These are phyloP conservation scores for Carettochelys insculpta DNA, from an alignment of 2,113 vertebrate species.

Conservation along the genomic window DNA sequence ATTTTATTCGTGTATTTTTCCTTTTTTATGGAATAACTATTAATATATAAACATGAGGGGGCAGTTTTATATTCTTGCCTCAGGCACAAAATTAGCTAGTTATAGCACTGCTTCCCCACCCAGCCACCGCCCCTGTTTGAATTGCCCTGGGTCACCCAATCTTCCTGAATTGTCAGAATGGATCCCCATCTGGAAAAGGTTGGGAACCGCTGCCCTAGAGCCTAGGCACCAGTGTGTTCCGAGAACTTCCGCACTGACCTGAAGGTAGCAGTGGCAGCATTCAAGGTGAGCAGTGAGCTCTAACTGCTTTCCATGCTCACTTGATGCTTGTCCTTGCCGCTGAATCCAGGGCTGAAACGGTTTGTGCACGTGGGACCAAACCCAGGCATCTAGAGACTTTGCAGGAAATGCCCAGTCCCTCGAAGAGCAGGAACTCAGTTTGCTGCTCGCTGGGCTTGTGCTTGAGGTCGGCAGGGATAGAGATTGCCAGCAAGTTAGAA, in stretches of 20 bases:
- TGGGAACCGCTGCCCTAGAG: too few species aligned
- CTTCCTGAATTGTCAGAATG: too few species aligned
- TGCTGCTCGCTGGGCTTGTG: slow-evolving; percentile 60
- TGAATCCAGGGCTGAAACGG: slow-evolving; percentile 53
- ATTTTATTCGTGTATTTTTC: too few species aligned
- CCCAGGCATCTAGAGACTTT: slow-evolving; percentile 67
- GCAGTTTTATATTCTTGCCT: too few species aligned
- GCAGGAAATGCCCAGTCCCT: slow-evolving; percentile 67
- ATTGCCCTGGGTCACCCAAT: too few species aligned
- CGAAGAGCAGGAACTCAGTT: slow-evolving; percentile 51
- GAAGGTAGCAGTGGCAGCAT: not conserved
- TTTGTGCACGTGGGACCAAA: slow-evolving; percentile 66
- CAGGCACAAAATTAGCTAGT: too few species aligned
- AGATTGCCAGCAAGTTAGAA: slow-evolving; percentile 65
- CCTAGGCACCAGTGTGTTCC: not conserved
- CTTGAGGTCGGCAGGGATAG: slow-evolving; percentile 65
- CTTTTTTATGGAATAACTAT: too few species aligned
- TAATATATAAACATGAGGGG: too few species aligned
- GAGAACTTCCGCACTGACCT: slow-evolving; percentile 18
- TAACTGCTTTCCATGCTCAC: slow-evolving; percentile 51
- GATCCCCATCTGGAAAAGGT: too few species aligned
- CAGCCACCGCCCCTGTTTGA: too few species aligned
- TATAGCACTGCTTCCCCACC: too few species aligned
- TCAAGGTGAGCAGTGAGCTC: slow-evolving; percentile 42
- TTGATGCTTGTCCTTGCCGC: slow-evolving; percentile 32